Conservation (phyloP, 23 tunicate genomes). For the Phallusia fumigata region DNA sequence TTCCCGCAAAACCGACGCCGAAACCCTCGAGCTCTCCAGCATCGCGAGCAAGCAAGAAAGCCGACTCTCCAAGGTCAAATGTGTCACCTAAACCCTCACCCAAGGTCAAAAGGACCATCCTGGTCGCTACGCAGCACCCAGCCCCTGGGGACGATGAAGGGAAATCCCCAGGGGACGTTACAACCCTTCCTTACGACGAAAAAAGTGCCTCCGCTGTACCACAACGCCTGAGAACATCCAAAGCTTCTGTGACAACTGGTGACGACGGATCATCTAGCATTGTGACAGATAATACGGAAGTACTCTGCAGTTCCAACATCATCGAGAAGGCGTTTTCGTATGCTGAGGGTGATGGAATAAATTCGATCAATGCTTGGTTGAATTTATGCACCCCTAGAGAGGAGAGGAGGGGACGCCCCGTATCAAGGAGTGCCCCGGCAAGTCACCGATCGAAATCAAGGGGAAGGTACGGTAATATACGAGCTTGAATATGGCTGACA, state of each 20-base stretch:
- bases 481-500: not conserved
- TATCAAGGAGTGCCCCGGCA: constrained; percentile 41
- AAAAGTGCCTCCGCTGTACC: constrained; percentile 47
- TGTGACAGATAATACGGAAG: constrained; percentile 59
- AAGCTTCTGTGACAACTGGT: constrained; percentile 19
- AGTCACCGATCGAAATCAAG: constrained; percentile 28
- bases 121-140: not conserved
- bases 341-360: constrained; percentile 47
- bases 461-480: constrained; percentile 23
- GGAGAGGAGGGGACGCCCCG: constrained; percentile 16
- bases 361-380: constrained; percentile 44
- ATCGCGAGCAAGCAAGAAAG: not conserved
- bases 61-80: constrained; percentile 13
- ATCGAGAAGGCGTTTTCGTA: constrained; percentile 63
- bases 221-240: not conserved
- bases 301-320: constrained; percentile 58
- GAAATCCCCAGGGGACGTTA: not conserved
- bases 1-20: constrained; percentile 6
- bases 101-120: not conserved
- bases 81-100: constrained; percentile 12
- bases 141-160: not conserved
- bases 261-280: constrained; percentile 23
- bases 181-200: constrained; percentile 33
- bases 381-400: constrained; percentile 32
- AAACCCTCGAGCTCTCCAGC: not conserved